Percentiles rank a stretch among this genome's conserved stretches.
Conservation (phyloP, 23 tunicate species). For the Halocynthia roretzi region DNA sequence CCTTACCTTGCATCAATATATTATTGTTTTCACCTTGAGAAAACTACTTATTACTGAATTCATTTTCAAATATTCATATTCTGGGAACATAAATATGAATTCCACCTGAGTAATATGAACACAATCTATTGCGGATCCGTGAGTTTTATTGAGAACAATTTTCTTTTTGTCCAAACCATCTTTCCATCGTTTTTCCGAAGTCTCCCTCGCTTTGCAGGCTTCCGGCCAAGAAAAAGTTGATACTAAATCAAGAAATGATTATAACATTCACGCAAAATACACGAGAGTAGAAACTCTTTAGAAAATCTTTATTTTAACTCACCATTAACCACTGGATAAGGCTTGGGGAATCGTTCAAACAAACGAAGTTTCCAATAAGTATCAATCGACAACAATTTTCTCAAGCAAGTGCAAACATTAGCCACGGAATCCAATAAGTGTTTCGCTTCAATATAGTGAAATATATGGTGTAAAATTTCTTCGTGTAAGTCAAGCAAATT, state of each 20-base stretch:
- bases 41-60: too few relatives aligned
- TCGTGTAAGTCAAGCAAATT: constrained; percentile 8
- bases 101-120: constrained; percentile 24
- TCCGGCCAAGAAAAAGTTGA: constrained; percentile 5
- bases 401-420: background rate
- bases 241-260: too few relatives aligned
- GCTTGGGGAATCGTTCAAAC: constrained; percentile 9
- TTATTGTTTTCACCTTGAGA: too few relatives aligned
- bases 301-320: background rate
- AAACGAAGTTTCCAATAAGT: constrained; percentile 18
- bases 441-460: constrained; percentile 17
- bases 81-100: background rate
- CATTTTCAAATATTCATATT: background rate
- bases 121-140: constrained; percentile 7
- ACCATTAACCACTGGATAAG: constrained; percentile 18
- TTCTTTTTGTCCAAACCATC: background rate
- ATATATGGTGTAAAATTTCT: constrained; percentile 19
- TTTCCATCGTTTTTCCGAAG: background rate
- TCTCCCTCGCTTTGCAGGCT: constrained; percentile 9
- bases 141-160: constrained; percentile 1
- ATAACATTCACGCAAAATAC: background rate
- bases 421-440: constrained; percentile 10
- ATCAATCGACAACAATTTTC: constrained; percentile 1
- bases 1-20: too few relatives aligned
- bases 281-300: background rate